A percentile compares a stretch with the other conserved stretches of the same genome.
Conservation (phyloP, 2,113 vertebrate genomes). For the Marmota flaviventris region DNA sequence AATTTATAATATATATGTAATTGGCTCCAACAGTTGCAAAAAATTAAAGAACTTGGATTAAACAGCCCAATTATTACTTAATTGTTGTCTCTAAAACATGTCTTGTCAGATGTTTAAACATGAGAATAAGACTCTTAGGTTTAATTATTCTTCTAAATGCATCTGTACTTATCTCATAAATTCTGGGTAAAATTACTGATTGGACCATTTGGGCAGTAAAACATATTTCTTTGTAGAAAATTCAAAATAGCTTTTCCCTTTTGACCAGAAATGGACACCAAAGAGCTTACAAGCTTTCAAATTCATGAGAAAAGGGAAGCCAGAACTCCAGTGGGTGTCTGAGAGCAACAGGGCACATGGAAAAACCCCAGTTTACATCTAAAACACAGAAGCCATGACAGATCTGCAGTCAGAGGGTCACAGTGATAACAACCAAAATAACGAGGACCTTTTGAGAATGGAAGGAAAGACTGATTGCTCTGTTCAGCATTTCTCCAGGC, state of each 20-base stretch:
- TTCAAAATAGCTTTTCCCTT: background rate
- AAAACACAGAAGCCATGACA: background rate
- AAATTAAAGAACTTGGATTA: constrained; percentile 3
- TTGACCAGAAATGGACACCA: background rate
- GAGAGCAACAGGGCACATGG: fast-evolving
- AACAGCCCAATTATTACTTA: constrained; percentile 1
- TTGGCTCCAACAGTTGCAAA: background rate
- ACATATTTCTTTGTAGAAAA: background rate
- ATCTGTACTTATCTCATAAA: background rate
- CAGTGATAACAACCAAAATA: fast-evolving
- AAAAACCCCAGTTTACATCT: background rate
- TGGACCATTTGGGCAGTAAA: background rate
- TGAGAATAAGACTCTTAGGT: background rate
- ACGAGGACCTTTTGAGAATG: background rate
- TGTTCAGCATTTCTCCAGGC: background rate
- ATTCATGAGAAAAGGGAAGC: background rate
- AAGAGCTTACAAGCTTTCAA: background rate
- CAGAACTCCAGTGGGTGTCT: fast-evolving
- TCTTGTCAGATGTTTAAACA: background rate
- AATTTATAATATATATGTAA: background rate
- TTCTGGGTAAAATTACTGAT: background rate
- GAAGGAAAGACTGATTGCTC: too few relatives aligned
- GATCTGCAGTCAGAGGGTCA: background rate
- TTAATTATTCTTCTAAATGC: background rate
- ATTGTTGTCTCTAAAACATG: background rate